Conservation (phyloP, 2,113 vertebrate genomes). For the Emydura subglobosa region DNA sequence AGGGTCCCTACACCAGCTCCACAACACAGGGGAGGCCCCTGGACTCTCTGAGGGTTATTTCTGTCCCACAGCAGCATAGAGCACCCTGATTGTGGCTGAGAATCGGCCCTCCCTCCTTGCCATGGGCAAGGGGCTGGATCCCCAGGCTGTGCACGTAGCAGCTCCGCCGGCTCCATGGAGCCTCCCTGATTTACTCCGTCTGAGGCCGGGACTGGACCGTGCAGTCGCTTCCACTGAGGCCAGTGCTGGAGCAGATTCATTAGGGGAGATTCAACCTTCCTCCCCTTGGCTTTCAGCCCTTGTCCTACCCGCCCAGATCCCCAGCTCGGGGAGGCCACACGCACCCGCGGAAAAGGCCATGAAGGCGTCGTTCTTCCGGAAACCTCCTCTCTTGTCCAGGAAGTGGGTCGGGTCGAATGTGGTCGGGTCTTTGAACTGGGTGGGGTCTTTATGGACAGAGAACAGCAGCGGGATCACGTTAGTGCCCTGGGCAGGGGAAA, state of each 20-base stretch:
- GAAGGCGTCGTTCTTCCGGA: constrained; percentile 68
- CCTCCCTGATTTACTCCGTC: too few species aligned
- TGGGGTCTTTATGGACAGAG: constrained; percentile 61
- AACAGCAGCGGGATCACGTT: constrained; percentile 66
- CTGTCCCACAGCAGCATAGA: neutral
- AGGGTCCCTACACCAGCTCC: too few species aligned
- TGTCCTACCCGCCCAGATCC: neutral
- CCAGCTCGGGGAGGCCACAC: neutral
- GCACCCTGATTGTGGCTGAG: too few species aligned
- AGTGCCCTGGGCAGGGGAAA: constrained; percentile 24
- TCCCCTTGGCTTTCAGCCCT: neutral
- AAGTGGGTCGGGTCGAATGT: constrained; percentile 72
- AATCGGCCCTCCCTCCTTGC: too few species aligned
- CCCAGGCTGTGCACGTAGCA: too few species aligned
- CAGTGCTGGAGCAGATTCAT: neutral
- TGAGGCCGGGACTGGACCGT: too few species aligned
- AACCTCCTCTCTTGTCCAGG: constrained; percentile 67
- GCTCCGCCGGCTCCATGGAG: too few species aligned
- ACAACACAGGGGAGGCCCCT: too few species aligned
- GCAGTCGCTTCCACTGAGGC: too few species aligned
- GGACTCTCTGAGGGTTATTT: neutral
- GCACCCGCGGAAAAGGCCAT: constrained; percentile 71
- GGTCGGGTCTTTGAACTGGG: constrained; percentile 54
- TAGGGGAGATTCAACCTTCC: neutral
- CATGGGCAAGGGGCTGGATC: too few species aligned